Base-by-base conservation (phyloP, 2,113 vertebrate genomes). In the Lanius collurio region DNA sequence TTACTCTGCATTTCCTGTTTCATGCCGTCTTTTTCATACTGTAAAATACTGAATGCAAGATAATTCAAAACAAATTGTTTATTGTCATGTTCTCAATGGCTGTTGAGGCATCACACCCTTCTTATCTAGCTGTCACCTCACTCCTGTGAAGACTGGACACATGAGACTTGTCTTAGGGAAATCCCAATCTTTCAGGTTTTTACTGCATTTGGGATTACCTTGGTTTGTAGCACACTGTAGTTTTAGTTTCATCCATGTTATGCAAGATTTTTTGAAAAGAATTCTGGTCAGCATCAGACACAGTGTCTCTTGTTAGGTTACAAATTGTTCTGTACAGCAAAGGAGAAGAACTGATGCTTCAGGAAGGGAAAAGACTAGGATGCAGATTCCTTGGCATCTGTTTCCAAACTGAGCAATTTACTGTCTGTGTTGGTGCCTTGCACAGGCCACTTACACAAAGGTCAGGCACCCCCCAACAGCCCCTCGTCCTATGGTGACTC, bases 1-100 rank as follows among this genome's bases (percentile, higher is more conserved):
- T 94, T 94, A 81, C 76, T 89, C 74, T 93, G n/a, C 86, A 73
- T 79, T 97, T 97, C 94, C 95, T 95, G 81, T 92, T 60, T 33
- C 62, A 94, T 95, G 94, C 53, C 89, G 83, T 75, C 74, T 85
- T 93, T 59, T 78, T 96, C 63, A 77, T 76, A n/a, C 56, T 59
- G 37, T 95, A 95, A 96, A 97, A 96, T 84, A 87, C 63, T 81
- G 75, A 94, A 90, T 73, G 83, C 11, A 2, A 89, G 67, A 85
- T 89, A 91, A 88, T 86, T 31, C 4, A 60, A 89, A 86, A 47
- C 80, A 93, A 88, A 60, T 63, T 84, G 62, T 55, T 95, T 93
- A 64, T 59, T 95, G 57, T 64, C 50, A 49, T 57, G 47, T 69
- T 77, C 57, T 42, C 78, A 82, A 12, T 86, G 63, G 37, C 41